Base-by-base conservation (phyloP, 2,113 vertebrate species). In the Penelope pileata region DNA sequence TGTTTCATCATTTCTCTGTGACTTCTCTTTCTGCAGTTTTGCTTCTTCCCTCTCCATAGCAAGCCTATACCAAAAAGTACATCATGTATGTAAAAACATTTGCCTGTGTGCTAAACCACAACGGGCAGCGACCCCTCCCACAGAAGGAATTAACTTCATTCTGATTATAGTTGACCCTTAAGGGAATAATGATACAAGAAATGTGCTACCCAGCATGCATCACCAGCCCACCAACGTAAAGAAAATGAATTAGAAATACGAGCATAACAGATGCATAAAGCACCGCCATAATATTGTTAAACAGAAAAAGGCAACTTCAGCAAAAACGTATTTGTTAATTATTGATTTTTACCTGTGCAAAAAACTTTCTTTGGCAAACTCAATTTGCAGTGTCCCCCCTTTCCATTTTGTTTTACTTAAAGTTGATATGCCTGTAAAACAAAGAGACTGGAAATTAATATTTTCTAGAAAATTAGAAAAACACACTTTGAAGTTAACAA, bases 321-420 rank as follows among this genome's bases (percentile, higher is more conserved):
- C 23, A 78, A 30, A 15, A 90, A 26, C 2, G 7, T 1, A 16
- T 50, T 56, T 27, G 22, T 45, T 22, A 8, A 19, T 0, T 60
- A 19, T 0, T 60, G 19, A 24, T 50, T 85, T 60, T 88, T 97
- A 99, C 99, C 98, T 98, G 72, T 99, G 98, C 77, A 99, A 96
- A 97, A 99, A 99, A 88, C 98, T 99, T 97, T 99, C 99, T 94
- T 98, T 99, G 77, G 99, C 99, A 50, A 97, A 77, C 96, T 99
- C 98, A 64, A 99, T 99, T 95, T 99, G 98, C 69, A 99, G 96
- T 3, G 98, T 99, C 76, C 98, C 99, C 67, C 99, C 99, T 97
- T 99, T 99, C 99, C 99, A 99, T 96, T 98, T 99, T 47, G 99
- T 98, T 97, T 99, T 99, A 97, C 99, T 99, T 93, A 99, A 96